Evolutionary conservation across 2,888 invertebrate genomes (phyloP).

Genomic region (Koerneria pararmatus): DNA sequence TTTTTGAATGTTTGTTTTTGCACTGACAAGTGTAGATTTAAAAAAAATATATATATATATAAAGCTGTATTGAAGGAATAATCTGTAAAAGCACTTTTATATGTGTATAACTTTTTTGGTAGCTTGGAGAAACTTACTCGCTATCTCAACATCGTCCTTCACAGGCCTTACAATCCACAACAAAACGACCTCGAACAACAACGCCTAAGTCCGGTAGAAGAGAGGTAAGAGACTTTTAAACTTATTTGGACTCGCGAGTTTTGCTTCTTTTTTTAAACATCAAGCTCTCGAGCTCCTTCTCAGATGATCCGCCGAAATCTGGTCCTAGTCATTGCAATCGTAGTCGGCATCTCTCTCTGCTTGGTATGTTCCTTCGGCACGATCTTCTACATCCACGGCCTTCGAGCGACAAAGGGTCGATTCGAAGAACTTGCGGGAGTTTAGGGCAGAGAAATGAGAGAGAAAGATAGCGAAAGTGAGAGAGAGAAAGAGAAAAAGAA

Average conservation of each 20-base stretch:
- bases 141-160: no score
- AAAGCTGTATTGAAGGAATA: no score
- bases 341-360: slow-evolving; percentile 24
- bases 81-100: no score
- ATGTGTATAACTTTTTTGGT: no score
- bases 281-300: background rate
- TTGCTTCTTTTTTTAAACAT: no score
- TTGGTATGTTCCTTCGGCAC: slow-evolving; percentile 22
- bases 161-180: slow-evolving; percentile 14
- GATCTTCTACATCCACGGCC: slow-evolving; percentile 49
- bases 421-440: slow-evolving; percentile 35
- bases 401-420: slow-evolving; percentile 47
- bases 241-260: no score
- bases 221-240: slow-evolving; percentile 1
- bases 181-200: slow-evolving; percentile 9
- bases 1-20: no score
- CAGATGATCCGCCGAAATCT: slow-evolving; percentile 27
- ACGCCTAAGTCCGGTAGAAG: slow-evolving; percentile 9
- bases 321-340: slow-evolving; percentile 27
- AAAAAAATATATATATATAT: slow-evolving; percentile 9
- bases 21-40: no score
- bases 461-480: no score
- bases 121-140: no score
- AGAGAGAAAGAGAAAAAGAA: background rate
- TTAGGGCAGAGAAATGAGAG: background rate